Conservation (phyloP, 2,797 vertebrate species). For the Pagetopsis macropterus region DNA sequence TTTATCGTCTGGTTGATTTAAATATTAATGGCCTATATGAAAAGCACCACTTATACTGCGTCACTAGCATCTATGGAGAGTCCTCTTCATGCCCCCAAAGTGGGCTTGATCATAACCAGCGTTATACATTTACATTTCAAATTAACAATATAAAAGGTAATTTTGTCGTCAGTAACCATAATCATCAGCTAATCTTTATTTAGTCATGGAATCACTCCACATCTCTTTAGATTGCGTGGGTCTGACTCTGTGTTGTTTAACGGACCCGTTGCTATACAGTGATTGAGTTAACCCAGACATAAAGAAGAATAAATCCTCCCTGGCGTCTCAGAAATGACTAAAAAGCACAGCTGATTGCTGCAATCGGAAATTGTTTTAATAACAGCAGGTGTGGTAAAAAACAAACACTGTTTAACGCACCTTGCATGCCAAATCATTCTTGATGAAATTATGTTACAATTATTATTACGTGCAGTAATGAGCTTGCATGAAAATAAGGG, state of each 20-base stretch:
- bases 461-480: neutral
- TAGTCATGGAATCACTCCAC: neutral
- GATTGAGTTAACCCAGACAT: neutral
- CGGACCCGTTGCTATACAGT: neutral
- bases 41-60: conserved; percentile 20
- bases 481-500: neutral
- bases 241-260: conserved; percentile 8
- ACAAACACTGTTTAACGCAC: neutral
- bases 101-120: conserved; percentile 13
- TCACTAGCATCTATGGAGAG: conserved; percentile 37
- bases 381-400: conserved; percentile 1
- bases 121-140: conserved; percentile 18
- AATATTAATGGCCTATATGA: conserved; percentile 30
- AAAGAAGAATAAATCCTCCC: neutral
- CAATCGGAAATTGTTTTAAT: neutral
- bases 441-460: neutral
- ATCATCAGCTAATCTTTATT: conserved; percentile 13
- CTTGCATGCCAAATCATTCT: neutral
- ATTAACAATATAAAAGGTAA: conserved; percentile 16
- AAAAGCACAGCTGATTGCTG: neutral
- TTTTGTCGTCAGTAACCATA: conserved; percentile 6
- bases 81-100: conserved; percentile 15
- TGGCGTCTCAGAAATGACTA: conserved; percentile 3
- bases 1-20: conserved; percentile 29
- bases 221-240: neutral